Evolutionary conservation across 2,797 vertebrate species (phyloP).

Genomic region (Monodelphis domestica): DNA sequence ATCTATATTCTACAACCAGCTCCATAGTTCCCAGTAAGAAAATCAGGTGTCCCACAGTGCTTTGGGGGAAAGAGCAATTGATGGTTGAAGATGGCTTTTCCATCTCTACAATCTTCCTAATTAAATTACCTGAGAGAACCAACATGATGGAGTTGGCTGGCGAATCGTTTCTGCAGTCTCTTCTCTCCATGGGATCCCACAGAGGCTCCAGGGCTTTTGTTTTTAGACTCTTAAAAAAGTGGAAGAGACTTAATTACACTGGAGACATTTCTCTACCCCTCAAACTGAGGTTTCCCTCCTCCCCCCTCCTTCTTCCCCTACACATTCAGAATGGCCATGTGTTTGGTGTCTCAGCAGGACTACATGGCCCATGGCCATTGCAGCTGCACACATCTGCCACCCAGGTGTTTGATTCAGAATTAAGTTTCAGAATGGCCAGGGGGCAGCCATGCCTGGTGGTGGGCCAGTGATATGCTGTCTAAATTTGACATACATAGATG

Average conservation of each 20-base stretch:
- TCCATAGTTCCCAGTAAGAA: conserved; percentile 7
- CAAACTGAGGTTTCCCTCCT: background rate
- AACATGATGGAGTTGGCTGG: background rate
- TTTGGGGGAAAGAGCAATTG: conserved; percentile 28
- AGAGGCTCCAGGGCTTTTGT: conserved; percentile 52
- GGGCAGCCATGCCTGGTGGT: background rate
- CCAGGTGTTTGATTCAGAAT: conserved; percentile 59
- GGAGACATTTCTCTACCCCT: conserved; percentile 22
- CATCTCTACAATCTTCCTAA: conserved; percentile 60
- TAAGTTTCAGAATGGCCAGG: conserved; percentile 13
- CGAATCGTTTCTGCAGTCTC: background rate
- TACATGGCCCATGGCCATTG: conserved; percentile 36
- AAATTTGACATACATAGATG: background rate
- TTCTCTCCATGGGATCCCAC: conserved; percentile 47
- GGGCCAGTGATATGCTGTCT: background rate
- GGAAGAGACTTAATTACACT: conserved; percentile 51
- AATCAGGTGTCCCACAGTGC: conserved; percentile 25
- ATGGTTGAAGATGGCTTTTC: conserved; percentile 63
- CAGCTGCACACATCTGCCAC: conserved; percentile 50
- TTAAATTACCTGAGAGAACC: conserved; percentile 52
- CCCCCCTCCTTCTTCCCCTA: background rate
- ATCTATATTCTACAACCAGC: background rate
- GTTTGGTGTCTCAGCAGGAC: conserved; percentile 42
- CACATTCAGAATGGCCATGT: conserved; percentile 26
- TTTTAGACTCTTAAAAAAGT: conserved; percentile 50